Conservation (phyloP, 2,888 invertebrate species). For the Euphydryas editha region DNA sequence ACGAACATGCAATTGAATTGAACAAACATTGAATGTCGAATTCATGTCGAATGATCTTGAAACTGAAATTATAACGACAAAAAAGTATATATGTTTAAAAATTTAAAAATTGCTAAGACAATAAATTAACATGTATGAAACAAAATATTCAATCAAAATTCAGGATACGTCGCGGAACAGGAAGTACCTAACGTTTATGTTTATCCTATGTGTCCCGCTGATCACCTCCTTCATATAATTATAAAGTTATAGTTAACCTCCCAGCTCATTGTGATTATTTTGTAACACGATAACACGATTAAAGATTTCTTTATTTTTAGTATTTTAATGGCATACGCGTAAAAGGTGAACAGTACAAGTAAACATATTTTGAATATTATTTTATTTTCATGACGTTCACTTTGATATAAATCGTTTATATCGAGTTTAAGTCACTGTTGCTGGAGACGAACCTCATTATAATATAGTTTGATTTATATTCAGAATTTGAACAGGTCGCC, state of each 20-base stretch:
- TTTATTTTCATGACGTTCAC: too few species aligned
- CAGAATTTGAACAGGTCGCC: too few species aligned
- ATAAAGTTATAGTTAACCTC: constrained; percentile 29
- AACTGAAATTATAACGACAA: background rate
- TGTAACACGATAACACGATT: background rate
- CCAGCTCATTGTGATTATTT: constrained; percentile 5
- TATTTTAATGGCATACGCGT: background rate
- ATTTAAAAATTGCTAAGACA: constrained; percentile 26
- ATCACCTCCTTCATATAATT: constrained; percentile 48
- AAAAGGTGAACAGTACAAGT: background rate
- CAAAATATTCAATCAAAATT: constrained; percentile 60
- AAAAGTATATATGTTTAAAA: background rate
- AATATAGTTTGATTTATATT: too few species aligned
- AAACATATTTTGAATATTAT: background rate
- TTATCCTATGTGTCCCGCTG: constrained; percentile 53
- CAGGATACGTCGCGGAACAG: constrained; percentile 69
- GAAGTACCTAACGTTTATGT: constrained; percentile 53
- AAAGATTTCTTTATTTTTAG: background rate
- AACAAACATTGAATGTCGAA: too few species aligned
- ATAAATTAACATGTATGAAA: constrained; percentile 9
- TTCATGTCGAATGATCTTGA: too few species aligned
- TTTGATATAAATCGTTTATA: too few species aligned
- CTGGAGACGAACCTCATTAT: too few species aligned
- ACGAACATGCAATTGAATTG: too few species aligned
- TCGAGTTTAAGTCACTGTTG: too few species aligned